Evolutionary conservation across 2,113 vertebrate genomes (phyloP), one percentile per base, ranked within the genome.

Genomic region (Vombatus ursinus): DNA sequence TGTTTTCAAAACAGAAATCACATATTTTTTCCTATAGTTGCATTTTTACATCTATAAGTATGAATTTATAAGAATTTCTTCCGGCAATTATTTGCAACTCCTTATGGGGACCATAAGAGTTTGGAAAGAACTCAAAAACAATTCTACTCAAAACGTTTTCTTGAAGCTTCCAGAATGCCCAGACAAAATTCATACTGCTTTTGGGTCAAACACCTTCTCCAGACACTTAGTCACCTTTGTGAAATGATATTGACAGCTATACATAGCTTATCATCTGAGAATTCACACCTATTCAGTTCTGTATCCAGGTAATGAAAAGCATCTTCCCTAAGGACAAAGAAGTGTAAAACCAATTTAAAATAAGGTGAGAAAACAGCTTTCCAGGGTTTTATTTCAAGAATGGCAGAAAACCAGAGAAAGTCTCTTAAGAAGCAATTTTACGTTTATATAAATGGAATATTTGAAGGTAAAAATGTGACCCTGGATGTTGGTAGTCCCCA

Each of bases 291-390:
- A 84, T 84, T 84, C 68, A 84, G 44, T 84, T 84, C 68, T 84
- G 68, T 44, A 84, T 84, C 68, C 68, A 84, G 68, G 68, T 84
- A 84, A 84, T 84, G 68, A 84, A 84, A 84, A 84, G 68, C 68
- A 84, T 84, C 68, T 44, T 84, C 68, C n/a, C 68, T 84, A 84
- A 84, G 68, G 68, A 84, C 68, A 84, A 84, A 84, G n/a, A 84
- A 84, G 68, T 84, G 68, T 84, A 84, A 84, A 84, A 84, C 68
- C 68, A 84, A 84, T 84, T 84, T 84, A n/a, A 84, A 84, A 84
- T 84, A n/a, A 84, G 68, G 68, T 84, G 68, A 84, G 68, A 84
- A 84, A 84, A 84, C 68, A 84, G 68, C n/a, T 84, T 84, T n/a
- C 68, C 68, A 84, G 68, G n/a, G n/a, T 84, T 44, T 84, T 84